A percentile compares a stretch with the other conserved stretches of the same genome.
Evolutionary conservation across 2,113 vertebrate genomes (phyloP).

Genomic region (Equus quagga): DNA sequence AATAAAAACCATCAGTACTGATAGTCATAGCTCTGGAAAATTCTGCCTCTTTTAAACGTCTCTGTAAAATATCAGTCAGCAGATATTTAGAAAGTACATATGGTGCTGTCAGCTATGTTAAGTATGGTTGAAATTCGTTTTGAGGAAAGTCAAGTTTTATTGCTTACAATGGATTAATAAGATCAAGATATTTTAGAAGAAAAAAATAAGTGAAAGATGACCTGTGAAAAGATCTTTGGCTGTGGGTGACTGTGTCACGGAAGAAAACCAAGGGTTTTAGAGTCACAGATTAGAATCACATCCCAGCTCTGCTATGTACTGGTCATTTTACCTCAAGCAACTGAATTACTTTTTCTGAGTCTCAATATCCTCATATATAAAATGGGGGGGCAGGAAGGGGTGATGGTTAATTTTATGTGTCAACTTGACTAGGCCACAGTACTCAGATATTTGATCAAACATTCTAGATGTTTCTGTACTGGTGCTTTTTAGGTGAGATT

Average conservation of each 20-base stretch:
- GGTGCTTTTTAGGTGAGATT: neutral
- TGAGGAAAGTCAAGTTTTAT: neutral
- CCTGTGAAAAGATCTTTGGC: neutral
- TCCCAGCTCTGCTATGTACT: neutral
- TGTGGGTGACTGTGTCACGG: neutral
- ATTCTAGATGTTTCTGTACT: constrained; percentile 32
- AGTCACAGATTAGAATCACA: neutral
- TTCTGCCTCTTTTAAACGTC: neutral
- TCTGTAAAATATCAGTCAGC: neutral
- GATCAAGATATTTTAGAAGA: neutral
- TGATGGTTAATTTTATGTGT: neutral
- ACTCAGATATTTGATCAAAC: neutral
- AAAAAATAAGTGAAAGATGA: neutral
- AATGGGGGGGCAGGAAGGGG: neutral
- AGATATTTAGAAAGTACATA: neutral
- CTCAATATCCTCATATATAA: neutral
- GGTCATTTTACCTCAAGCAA: neutral
- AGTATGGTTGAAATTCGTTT: neutral
- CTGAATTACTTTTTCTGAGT: neutral
- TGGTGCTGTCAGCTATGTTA: neutral
- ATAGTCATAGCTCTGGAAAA: neutral
- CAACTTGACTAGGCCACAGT: neutral
- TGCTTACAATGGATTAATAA: neutral
- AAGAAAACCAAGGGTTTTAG: neutral
- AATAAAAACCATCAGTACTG: neutral